Evolutionary conservation across 2,888 invertebrate species (phyloP).

Genomic region (Encarsia formosa): DNA sequence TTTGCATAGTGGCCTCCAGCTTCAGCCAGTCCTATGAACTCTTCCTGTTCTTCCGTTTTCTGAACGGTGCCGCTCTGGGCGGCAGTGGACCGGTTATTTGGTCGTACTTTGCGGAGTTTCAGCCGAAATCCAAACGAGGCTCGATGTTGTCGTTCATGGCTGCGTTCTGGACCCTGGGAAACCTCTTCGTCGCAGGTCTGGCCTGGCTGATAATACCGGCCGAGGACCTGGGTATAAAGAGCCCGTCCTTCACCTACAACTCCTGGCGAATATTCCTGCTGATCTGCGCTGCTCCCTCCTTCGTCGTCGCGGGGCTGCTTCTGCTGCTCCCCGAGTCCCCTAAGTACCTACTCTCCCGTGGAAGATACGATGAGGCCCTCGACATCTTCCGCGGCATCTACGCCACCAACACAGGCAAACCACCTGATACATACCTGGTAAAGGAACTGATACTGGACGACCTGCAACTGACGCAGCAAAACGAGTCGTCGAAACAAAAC

Average conservation of each 20-base stretch:
- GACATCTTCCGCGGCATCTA: conserved; percentile 79
- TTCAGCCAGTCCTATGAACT: conserved; percentile 83
- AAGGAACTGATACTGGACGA: conserved; percentile 50
- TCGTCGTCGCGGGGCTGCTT: conserved; percentile 78
- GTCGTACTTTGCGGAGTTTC: conserved; percentile 93
- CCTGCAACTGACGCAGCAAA: conserved; percentile 36
- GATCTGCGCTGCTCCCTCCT: conserved; percentile 83
- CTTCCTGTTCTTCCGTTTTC: conserved; percentile 85
- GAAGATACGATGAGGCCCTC: conserved; percentile 75
- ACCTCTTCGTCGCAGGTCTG: conserved; percentile 82
- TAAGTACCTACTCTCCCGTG: conserved; percentile 77
- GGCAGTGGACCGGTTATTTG: conserved; percentile 91
- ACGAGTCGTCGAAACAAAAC: neutral
- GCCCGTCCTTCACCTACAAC: conserved; percentile 72
- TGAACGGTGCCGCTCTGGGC: conserved; percentile 90
- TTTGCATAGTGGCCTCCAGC: conserved; percentile 87
- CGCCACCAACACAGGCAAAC: conserved; percentile 74
- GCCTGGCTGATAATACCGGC: conserved; percentile 59
- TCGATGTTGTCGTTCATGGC: conserved; percentile 92
- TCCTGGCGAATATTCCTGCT: conserved; percentile 90
- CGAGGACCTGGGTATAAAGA: conserved; percentile 65
- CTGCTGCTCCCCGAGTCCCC: conserved; percentile 87
- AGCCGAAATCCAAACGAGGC: conserved; percentile 84
- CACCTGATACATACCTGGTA: conserved; percentile 69
- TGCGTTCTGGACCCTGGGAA: conserved; percentile 92